Base-by-base conservation (phyloP, 1,140 invertebrate genomes). In the Drosophila tani region DNA sequence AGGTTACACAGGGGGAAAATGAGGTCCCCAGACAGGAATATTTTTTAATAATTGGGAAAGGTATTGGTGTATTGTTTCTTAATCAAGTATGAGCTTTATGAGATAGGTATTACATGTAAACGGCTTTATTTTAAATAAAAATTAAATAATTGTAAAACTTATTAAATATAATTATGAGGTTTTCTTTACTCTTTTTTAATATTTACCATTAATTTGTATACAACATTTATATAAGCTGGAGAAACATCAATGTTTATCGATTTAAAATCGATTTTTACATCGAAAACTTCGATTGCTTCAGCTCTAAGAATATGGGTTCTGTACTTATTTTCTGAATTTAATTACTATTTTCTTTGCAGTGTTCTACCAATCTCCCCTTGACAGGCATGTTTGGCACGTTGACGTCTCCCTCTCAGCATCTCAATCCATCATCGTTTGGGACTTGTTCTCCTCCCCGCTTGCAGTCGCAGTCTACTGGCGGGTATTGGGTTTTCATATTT, bases 381-480 rank as follows among this genome's bases (percentile, higher is more conserved):
- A 56, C 41, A 35, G 49, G 56, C 15, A 15, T 64, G 60, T 69
- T 63, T 63, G 55, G 38, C 81, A 68, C 51, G 19, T 78, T 77
- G 74, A 69, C 79, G 60, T 66, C 57, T 46, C 46, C 51, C 65
- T 46, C 65, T 67, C 51, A 45, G 19, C 66, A 81, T 64, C 53
- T 64, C 41, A 58, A 56, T 75, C 50, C 55, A 57, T 78, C 79
- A 66, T 75, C 64, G 64, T 49, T 75, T 65, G 43, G 59, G 66
- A 75, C 70, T 70, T 24, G 74, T 79, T 70, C 67, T 65, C 68
- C 64, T 65, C 68, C 60, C 32, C 49, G 29, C 45, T 67, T 63
- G 64, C 73, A 69, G 58, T 50, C 32, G 32, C 32, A 12, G 32
- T 35, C 32, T 35, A 11, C 50, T 79, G 82, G 76, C 64, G 66